A percentile compares a stretch with the other conserved stretches of the same genome.
Evolutionary conservation across 1,140 invertebrate species (phyloP).

Genomic region (Chironomus tepperi): DNA sequence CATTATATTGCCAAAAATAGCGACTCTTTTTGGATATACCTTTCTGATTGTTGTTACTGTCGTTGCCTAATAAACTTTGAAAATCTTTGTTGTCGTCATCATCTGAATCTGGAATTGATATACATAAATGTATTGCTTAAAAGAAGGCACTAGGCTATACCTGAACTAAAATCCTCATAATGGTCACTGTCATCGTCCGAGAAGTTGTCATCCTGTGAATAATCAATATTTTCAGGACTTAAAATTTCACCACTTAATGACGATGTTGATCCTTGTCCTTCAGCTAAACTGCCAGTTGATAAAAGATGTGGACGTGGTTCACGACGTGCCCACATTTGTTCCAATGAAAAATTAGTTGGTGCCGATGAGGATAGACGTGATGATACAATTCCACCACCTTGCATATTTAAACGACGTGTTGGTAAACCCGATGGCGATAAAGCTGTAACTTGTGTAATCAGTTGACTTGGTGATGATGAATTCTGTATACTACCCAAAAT

Average conservation of each 20-base stretch:
- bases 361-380: slow-evolving; percentile 72
- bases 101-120: slow-evolving; percentile 50
- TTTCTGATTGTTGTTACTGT: slow-evolving; percentile 40
- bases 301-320: slow-evolving; percentile 77
- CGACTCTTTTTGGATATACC: slow-evolving; percentile 62
- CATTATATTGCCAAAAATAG: slow-evolving; percentile 98
- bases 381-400: slow-evolving; percentile 42
- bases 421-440: slow-evolving; percentile 40
- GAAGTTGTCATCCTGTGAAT: slow-evolving; percentile 75
- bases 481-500: slow-evolving; percentile 31
- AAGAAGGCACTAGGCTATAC: too few relatives aligned
- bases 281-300: slow-evolving; percentile 76
- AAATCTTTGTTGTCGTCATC: slow-evolving; percentile 49
- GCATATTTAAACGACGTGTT: slow-evolving; percentile 41
- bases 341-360: slow-evolving; percentile 68
- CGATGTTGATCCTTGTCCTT: slow-evolving; percentile 72
- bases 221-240: slow-evolving; percentile 70
- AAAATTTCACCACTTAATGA: slow-evolving; percentile 73
- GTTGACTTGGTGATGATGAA: slow-evolving; percentile 24
- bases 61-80: slow-evolving; percentile 29
- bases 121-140: not conserved
- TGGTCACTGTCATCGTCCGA: slow-evolving; percentile 71
- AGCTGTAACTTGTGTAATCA: not conserved
- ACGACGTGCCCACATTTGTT: slow-evolving; percentile 69
- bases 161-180: slow-evolving; percentile 75